These are phyloP conservation scores for Lobophora halterata DNA, from an alignment of 2,888 invertebrate genomes.

Conservation along the genomic window DNA sequence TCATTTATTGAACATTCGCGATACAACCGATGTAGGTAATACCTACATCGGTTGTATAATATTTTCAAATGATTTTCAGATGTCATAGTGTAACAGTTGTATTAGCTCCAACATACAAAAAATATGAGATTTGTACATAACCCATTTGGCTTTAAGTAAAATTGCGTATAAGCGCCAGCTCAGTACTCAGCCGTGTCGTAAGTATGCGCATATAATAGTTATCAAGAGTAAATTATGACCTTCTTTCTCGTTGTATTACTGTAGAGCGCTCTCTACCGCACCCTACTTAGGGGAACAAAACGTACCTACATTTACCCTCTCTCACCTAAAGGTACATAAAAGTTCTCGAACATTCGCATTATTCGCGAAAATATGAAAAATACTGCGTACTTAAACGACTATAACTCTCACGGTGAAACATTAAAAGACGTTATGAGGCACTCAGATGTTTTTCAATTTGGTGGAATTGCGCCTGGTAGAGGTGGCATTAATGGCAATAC, in stretches of 20 bases:
- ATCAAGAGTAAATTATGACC: conserved; percentile 57
- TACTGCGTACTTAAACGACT: conserved; percentile 59
- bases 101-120: conserved; percentile 17
- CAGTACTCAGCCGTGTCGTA: conserved; percentile 43
- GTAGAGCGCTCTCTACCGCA: conserved; percentile 31
- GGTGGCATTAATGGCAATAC: conserved; percentile 53
- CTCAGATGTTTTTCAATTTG: conserved; percentile 77
- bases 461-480: conserved; percentile 58
- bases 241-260: conserved; percentile 34
- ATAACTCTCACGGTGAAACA: conserved; percentile 65
- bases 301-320: conserved; percentile 20
- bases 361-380: conserved; percentile 74
- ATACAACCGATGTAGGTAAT: too few species aligned
- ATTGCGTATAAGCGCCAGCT: conserved; percentile 52
- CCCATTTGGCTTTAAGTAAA: conserved; percentile 53
- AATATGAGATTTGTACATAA: conserved; percentile 50
- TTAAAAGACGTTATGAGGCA: conserved; percentile 72
- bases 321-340: conserved; percentile 32
- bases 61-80: too few species aligned
- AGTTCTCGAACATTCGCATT: conserved; percentile 52
- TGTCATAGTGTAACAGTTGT: background rate
- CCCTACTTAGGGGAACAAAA: conserved; percentile 31
- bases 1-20: too few species aligned
- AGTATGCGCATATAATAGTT: conserved; percentile 50
- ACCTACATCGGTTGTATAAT: too few species aligned